A percentile compares a stretch with the other conserved stretches of the same genome.
Conservation (phyloP, 2,113 vertebrate genomes). For the Eptatretus burgeri region DNA sequence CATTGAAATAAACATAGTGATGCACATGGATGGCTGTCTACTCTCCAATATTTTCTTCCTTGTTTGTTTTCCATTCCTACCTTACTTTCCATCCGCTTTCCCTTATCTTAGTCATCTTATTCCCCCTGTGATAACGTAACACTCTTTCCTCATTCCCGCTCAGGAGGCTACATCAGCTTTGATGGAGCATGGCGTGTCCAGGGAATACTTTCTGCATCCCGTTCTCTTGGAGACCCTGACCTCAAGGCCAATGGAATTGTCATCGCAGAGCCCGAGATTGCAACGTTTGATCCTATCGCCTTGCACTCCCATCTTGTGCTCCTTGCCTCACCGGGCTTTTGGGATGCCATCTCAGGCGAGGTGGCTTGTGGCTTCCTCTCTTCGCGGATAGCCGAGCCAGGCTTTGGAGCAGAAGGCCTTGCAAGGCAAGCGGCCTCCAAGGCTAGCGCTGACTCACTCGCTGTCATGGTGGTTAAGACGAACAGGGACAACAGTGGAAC, state of each 20-base stretch:
- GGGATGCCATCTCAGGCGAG: background rate
- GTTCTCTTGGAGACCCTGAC: conserved; percentile 3
- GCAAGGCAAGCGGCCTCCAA: background rate
- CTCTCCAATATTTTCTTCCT: no score
- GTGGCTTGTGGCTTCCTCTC: background rate
- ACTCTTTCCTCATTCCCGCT: no score
- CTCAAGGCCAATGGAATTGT: conserved; percentile 2
- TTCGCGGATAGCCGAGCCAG: background rate
- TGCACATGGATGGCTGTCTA: no score
- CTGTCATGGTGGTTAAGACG: conserved; percentile 5
- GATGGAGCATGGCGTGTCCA: conserved; percentile 2
- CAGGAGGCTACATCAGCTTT: conserved; percentile 6
- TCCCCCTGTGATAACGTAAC: no score
- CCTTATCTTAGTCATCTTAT: no score
- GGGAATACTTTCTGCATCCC: background rate
- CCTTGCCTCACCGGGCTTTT: background rate
- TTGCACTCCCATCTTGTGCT: background rate
- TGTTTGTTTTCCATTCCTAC: no score
- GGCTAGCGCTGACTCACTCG: background rate
- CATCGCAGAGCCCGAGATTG: conserved; percentile 5
- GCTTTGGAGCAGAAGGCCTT: background rate
- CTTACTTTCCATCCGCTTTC: no score
- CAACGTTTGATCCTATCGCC: background rate
- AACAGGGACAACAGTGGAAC: background rate
- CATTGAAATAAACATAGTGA: no score